Base-by-base conservation (phyloP, 2,888 invertebrate genomes). In the Erebia palarica region DNA sequence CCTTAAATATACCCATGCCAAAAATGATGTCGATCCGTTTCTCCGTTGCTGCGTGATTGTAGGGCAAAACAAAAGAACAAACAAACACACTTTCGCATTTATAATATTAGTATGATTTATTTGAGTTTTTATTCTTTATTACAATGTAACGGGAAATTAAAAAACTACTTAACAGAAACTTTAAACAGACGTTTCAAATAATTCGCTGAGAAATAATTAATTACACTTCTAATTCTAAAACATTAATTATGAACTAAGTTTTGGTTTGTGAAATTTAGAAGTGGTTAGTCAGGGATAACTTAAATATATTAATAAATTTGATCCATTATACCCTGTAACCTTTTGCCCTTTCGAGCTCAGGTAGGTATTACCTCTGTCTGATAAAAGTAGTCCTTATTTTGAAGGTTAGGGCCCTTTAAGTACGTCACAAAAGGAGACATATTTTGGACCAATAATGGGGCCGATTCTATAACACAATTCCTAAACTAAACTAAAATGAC, bases 111-210 rank as follows among this genome's bases (percentile, higher is more conserved):
- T 3, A 47, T 47, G 11, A 47, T 59, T 36, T 18, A 7, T 4
- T 11, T 10, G 27, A 58, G 57, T 21, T 58, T 49, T 63, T 14
- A 63, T 49, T 63, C 13, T 63, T 3, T 2, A 44, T 18, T 44
- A 42, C 16, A 49, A 63, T 13, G 21, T 63, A 14, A 21, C 21
- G 8, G 14, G n/a, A n/a, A n/a, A n/a, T n/a, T n/a, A 49, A 63
- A 63, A 63, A 14, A 60, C 49, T 47, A 63, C 21, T 63, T 57
- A 65, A 44, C 14, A 65, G 65, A 55, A 66, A 66, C 57, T 57
- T 66, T 44, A 66, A 57, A 44, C 65, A 66, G 58, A 66, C 66
- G 47, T 58, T 66, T 53, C 55, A 57, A 44, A 44, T 66, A 57
- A 65, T 57, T 66, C 47, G n/a, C 57, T 66, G 55, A 66, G n/a